Evolutionary conservation across 2,888 invertebrate species (phyloP).

Genomic region (Ischnus inquisitorius): DNA sequence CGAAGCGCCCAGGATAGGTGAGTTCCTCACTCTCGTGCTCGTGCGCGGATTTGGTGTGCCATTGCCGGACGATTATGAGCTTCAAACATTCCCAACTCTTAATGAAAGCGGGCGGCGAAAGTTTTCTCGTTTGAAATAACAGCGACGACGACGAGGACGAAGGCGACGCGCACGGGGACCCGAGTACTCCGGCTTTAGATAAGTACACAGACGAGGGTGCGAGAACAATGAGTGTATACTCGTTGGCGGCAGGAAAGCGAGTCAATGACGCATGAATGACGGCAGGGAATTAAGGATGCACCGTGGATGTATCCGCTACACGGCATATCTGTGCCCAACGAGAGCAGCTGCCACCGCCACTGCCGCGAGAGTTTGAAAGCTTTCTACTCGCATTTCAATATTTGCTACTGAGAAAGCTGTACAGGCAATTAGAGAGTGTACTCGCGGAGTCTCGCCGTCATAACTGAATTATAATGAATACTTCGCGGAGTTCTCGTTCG

Average conservation of each 20-base stretch:
- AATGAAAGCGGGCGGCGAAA: slow-evolving; percentile 57
- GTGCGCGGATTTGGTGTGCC: slow-evolving; percentile 3
- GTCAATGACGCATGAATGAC: background rate
- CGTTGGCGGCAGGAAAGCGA: background rate
- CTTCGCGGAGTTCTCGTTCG: background rate
- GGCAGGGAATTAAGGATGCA: slow-evolving; percentile 1
- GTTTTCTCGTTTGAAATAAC: slow-evolving; percentile 55
- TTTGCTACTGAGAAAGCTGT: slow-evolving; percentile 46
- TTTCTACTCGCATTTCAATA: slow-evolving; percentile 36
- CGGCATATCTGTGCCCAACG: background rate
- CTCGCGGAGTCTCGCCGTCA: slow-evolving; percentile 8
- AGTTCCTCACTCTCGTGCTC: slow-evolving; percentile 35
- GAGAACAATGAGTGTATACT: slow-evolving; percentile 42
- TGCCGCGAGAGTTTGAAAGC: slow-evolving; percentile 26
- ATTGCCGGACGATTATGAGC: slow-evolving; percentile 38
- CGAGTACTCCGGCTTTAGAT: no score
- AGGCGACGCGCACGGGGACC: background rate
- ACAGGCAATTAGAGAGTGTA: slow-evolving; percentile 48
- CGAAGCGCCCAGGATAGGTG: background rate
- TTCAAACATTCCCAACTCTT: slow-evolving; percentile 50
- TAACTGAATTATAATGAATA: slow-evolving; percentile 17
- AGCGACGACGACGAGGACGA: background rate
- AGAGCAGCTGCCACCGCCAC: background rate
- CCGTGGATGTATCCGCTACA: background rate
- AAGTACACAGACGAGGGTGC: slow-evolving; percentile 2